Conservation (phyloP, 2,113 vertebrate species). For the Cyrtonyx montezumae region DNA sequence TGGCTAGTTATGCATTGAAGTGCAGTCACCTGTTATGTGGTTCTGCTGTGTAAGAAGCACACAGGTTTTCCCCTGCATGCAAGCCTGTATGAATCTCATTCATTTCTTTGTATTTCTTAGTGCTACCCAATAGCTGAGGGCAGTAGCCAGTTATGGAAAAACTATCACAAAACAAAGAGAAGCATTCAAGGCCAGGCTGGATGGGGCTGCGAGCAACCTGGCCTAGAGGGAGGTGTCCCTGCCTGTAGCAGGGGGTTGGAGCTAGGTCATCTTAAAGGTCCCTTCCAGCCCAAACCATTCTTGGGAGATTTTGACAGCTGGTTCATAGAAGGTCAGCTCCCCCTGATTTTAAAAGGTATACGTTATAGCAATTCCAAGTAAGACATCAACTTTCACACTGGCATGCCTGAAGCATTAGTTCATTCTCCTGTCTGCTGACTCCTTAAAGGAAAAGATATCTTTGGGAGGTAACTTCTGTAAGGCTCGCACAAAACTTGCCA, state of each 20-base stretch:
- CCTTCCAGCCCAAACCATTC: no score
- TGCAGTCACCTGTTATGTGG: not conserved
- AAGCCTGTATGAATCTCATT: not conserved
- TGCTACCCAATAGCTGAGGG: no score
- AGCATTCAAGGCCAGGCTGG: no score
- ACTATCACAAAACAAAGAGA: not conserved
- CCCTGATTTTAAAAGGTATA: not conserved
- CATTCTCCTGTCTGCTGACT: not conserved
- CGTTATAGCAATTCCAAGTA: not conserved
- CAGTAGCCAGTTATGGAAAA: not conserved
- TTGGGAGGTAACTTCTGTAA: not conserved
- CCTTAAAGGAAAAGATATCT: not conserved
- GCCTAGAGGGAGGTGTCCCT: no score
- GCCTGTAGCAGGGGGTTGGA: no score
- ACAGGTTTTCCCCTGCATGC: not conserved
- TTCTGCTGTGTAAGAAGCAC: not conserved
- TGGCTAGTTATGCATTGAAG: not conserved
- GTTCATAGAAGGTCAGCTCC: not conserved
- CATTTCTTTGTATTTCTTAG: not conserved
- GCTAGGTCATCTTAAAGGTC: no score
- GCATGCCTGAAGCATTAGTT: not conserved
- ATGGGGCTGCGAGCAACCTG: no score
- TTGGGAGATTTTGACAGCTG: no score
- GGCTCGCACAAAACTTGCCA: not conserved
- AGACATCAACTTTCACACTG: not conserved